phyloP scores from a whole-genome alignment of 2,113 vertebrate genomes.

The Limnothrissa miodon region DNA sequence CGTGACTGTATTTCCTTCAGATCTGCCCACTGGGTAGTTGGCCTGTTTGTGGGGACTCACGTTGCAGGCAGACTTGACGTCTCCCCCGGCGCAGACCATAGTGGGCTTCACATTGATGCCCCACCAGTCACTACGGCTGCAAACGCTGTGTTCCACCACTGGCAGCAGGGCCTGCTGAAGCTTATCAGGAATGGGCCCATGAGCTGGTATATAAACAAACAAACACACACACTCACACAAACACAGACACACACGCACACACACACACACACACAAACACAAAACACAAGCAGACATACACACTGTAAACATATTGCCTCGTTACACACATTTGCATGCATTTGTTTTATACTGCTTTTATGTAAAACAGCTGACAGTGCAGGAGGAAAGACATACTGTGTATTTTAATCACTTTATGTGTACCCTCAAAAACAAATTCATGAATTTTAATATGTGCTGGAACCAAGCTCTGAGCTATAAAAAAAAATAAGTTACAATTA shows the following conservation, averaged over 20 bases:
- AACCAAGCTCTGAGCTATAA: neutral
- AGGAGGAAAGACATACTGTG: neutral
- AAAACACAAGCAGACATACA: slow-evolving; percentile 19
- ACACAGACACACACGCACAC: neutral
- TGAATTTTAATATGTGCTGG: neutral
- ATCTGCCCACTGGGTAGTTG: neutral
- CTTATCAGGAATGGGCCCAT: slow-evolving; percentile 71
- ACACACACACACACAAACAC: neutral
- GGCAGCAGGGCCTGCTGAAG: slow-evolving; percentile 79
- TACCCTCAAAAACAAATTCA: neutral
- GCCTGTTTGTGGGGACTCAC: slow-evolving; percentile 61
- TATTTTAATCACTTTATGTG: neutral
- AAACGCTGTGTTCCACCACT: slow-evolving; percentile 64
- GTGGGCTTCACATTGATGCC: slow-evolving; percentile 45
- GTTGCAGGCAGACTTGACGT: slow-evolving; percentile 72
- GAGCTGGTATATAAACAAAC: slow-evolving; percentile 56
- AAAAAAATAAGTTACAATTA: neutral
- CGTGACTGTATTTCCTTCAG: neutral
- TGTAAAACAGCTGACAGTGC: neutral
- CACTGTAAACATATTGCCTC: neutral
- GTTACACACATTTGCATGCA: neutral
- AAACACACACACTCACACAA: neutral
- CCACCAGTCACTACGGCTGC: slow-evolving; percentile 70
- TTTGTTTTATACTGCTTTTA: neutral
- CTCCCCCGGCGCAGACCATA: slow-evolving; percentile 76